Conservation (phyloP, 2,888 invertebrate genomes). For the Pseudoips prasinana region DNA sequence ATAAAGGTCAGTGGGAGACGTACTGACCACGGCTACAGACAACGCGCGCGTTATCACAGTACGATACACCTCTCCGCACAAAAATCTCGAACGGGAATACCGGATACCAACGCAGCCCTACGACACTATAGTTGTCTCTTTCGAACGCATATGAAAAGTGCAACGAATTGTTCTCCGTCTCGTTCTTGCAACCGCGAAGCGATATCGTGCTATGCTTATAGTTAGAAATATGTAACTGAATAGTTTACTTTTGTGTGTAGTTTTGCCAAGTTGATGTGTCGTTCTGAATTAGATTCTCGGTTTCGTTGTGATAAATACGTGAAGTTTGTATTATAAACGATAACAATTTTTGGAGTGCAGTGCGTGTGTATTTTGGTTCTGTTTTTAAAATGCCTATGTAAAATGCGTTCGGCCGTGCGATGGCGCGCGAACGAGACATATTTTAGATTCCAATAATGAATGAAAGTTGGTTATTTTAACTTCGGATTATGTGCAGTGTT, state of each 20-base stretch:
- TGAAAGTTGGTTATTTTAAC: conserved; percentile 31
- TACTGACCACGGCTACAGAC: conserved; percentile 32
- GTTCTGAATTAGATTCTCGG: conserved; percentile 54
- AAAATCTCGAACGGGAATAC: conserved; percentile 72
- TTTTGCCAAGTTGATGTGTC: conserved; percentile 66
- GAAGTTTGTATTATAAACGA: conserved; percentile 35
- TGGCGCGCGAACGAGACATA: conserved; percentile 58
- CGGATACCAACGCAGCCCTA: conserved; percentile 53
- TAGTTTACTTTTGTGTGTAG: conserved; percentile 67
- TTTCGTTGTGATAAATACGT: conserved; percentile 36
- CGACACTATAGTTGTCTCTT: conserved; percentile 46
- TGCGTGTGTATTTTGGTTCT: conserved; percentile 34
- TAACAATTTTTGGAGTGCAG: conserved; percentile 32
- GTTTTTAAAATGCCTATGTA: conserved; percentile 44
- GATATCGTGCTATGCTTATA: conserved; percentile 52
- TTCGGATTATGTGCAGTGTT: conserved; percentile 27
- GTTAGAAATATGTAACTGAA: conserved; percentile 47
- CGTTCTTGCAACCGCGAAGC: conserved; percentile 43
- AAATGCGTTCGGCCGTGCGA: conserved; percentile 44
- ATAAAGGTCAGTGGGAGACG: conserved; percentile 51
- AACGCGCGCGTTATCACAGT: conserved; percentile 36
- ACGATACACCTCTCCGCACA: conserved; percentile 54
- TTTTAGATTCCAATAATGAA: conserved; percentile 37
- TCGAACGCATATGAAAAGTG: conserved; percentile 28
- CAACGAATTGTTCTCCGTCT: conserved; percentile 34